Conservation (phyloP, 2,113 vertebrate genomes). For the Chlamydotis undulata region DNA sequence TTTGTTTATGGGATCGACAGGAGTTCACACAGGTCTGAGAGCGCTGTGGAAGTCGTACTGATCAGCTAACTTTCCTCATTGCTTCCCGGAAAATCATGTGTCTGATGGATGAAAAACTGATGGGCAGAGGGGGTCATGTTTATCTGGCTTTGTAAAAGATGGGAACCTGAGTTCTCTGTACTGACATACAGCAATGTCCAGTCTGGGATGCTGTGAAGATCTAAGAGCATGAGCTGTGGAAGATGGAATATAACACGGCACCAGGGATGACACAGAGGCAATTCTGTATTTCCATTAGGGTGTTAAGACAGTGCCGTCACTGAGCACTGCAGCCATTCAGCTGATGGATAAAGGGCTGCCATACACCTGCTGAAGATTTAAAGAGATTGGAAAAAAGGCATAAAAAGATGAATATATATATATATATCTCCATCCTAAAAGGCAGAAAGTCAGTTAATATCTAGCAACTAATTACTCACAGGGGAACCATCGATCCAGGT, state of each 20-base stretch:
- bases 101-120: not conserved
- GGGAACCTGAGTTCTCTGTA: not conserved
- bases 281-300: not conserved
- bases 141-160: not conserved
- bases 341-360: not conserved
- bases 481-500: constrained; percentile 86
- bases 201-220: not conserved
- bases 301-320: not conserved
- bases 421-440: not conserved
- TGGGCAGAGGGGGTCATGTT: not conserved
- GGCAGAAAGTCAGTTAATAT: not conserved
- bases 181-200: not conserved
- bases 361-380: not conserved
- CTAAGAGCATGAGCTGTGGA: fast-evolving
- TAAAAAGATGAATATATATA: not conserved
- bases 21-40: not conserved
- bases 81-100: not conserved
- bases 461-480: constrained; percentile 74
- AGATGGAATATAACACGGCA: not conserved
- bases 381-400: not conserved
- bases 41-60: not conserved
- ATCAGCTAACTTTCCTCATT: not conserved
- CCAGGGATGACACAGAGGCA: not conserved
- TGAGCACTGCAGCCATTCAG: not conserved
- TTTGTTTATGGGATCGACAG: not conserved